Base-by-base conservation (phyloP, 30 jellyfish, hydroid and myxozoan species). In the Chrysaora quinquecirrha region DNA sequence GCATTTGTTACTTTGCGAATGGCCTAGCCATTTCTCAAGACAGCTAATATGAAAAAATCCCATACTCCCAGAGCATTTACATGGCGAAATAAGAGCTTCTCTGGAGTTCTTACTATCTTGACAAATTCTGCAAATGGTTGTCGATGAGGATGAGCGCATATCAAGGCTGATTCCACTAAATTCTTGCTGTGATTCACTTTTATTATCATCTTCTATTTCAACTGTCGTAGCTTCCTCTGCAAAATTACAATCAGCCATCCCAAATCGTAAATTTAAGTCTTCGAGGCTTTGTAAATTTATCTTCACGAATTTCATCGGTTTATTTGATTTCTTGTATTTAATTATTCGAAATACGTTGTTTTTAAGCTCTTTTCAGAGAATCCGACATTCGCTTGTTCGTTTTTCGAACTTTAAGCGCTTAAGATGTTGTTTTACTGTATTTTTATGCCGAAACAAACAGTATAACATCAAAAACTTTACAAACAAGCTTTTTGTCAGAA, bases 11-110 rank as follows among this genome's bases (percentile, higher is more conserved):
- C 97, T 84, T 18, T 89, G 89, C 22, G 97, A 78, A 24, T 84
- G 96, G 21, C 92, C 76, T 46, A 90, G 69, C 97, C 97, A 90
- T 72, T 49, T 77, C 78, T 90, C 97, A n/a, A 90, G 86, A 78
- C 97, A 90, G 35, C 49, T 67, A 28, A 77, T 52, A 67, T 90
- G 97, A 27, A 90, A 23, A 4, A 64, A 73, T 11, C 96, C 97
- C 96, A 90, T 90, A 38, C 94, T 90, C 11, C 97, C 97, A 38
- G 93, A 12, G 60, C 97, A 90, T 22, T 28, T 46, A 69, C 97
- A 90, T 4, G 97, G 97, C 19, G 96, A 75, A 32, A 90, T 78
- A 32, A 90, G 67, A 7, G 69, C 65, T 35, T 90, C 95, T 25
- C 62, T 34, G 27, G 68, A 60, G 56, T 62, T 73, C 34, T 80